phyloP scores from a whole-genome alignment of 2,113 vertebrate species.

The Vimba vimba region DNA sequence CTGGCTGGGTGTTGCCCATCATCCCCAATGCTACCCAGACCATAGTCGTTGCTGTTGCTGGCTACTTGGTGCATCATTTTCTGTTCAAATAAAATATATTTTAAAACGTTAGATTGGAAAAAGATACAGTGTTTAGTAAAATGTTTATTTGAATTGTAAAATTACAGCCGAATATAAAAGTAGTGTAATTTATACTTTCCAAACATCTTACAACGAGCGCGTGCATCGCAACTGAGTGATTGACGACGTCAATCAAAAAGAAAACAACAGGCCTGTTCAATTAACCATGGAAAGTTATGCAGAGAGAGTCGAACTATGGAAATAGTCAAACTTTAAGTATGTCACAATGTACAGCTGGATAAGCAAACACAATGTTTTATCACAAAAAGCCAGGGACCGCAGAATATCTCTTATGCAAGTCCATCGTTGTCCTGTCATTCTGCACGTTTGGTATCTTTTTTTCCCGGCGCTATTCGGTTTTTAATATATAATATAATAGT shows the following conservation, averaged over 20 bases:
- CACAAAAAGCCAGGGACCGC: not conserved
- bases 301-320: not conserved
- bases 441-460: not conserved
- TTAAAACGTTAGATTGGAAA: not conserved
- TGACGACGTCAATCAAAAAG: slow-evolving; percentile 24
- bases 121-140: not conserved
- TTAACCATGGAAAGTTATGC: slow-evolving; percentile 7
- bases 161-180: not conserved
- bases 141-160: not conserved
- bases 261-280: slow-evolving; percentile 33
- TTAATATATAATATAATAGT: not conserved
- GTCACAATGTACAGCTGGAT: not conserved
- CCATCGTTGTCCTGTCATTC: slow-evolving; percentile 14
- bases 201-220: not conserved
- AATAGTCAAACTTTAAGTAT: not conserved
- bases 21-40: slow-evolving; percentile 86
- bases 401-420: not conserved
- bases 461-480: no score
- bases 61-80: slow-evolving; percentile 98
- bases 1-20: slow-evolving; percentile 86
- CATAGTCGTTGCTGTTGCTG: slow-evolving; percentile 87
- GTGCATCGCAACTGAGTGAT: slow-evolving; percentile 1
- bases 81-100: slow-evolving; percentile 72
- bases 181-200: not conserved
- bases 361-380: not conserved